A percentile compares a stretch with the other conserved stretches of the same genome.
Conservation (phyloP, 2,888 invertebrate species). For the Stratiomys singularior region DNA sequence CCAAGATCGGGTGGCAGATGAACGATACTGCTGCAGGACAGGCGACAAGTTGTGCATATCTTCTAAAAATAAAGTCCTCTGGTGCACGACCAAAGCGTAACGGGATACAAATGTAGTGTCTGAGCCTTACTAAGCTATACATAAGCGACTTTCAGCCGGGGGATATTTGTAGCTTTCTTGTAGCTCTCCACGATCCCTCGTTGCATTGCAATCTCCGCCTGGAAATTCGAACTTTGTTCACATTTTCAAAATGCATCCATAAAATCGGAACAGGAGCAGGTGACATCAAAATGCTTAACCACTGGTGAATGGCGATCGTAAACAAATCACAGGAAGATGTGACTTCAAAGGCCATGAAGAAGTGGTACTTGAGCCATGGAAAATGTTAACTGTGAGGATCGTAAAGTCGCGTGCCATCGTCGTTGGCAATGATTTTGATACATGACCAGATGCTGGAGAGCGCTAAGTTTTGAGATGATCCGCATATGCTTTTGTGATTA, state of each 20-base stretch:
- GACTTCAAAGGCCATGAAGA: constrained; percentile 4
- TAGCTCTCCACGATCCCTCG: neutral
- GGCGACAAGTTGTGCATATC: constrained; percentile 9
- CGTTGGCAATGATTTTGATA: neutral
- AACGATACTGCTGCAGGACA: neutral
- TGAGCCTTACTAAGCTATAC: neutral
- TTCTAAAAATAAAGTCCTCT: constrained; percentile 41
- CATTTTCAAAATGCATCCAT: neutral
- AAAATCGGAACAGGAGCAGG: constrained; percentile 27
- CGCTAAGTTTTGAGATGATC: too few species aligned
- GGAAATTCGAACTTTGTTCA: constrained; percentile 16
- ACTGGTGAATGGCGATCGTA: constrained; percentile 17
- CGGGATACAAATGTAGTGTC: neutral
- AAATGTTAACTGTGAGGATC: neutral
- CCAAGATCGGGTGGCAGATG: neutral
- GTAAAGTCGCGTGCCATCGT: constrained; percentile 13
- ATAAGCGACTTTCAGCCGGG: constrained; percentile 11
- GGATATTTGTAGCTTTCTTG: constrained; percentile 26
- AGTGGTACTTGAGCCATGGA: neutral
- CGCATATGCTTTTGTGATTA: too few species aligned
- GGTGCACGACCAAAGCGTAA: neutral
- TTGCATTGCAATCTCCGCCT: neutral
- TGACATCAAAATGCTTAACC: constrained; percentile 12
- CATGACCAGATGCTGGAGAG: too few species aligned
- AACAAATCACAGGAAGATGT: constrained; percentile 23